Evolutionary conservation across 2,888 invertebrate species (phyloP).

Genomic region (Archips xylosteana): DNA sequence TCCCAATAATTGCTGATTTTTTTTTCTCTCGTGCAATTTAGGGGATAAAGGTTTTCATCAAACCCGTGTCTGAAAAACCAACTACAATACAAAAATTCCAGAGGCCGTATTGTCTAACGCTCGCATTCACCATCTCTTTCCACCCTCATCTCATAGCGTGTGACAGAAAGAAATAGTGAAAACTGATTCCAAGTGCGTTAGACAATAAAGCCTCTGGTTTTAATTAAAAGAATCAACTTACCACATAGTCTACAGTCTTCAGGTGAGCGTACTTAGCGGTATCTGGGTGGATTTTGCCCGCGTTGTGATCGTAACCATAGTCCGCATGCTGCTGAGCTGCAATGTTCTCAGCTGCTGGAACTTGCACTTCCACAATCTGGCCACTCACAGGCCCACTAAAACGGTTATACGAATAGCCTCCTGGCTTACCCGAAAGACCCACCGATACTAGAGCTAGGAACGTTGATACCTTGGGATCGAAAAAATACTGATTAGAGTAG

Average conservation of each 20-base stretch:
- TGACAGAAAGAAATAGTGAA: too few species aligned
- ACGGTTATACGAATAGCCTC: conserved; percentile 89
- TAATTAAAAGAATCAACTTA: conserved; percentile 58
- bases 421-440: conserved; percentile 64
- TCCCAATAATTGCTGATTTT: too few species aligned
- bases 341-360: conserved; percentile 76
- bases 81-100: too few species aligned
- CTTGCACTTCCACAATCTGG: conserved; percentile 83
- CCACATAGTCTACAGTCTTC: conserved; percentile 88
- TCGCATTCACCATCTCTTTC: too few species aligned
- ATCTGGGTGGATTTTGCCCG: conserved; percentile 77
- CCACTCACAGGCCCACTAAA: conserved; percentile 92
- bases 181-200: too few species aligned
- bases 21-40: too few species aligned
- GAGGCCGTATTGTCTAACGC: too few species aligned
- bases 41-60: too few species aligned
- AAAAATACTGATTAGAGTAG: conserved; percentile 15
- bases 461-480: conserved; percentile 58
- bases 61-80: too few species aligned
- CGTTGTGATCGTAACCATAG: conserved; percentile 80
- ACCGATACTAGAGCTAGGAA: conserved; percentile 61
- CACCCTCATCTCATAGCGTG: too few species aligned
- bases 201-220: too few species aligned
- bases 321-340: conserved; percentile 80
- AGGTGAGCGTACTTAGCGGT: conserved; percentile 81